These are phyloP conservation scores for Calypte anna DNA, from an alignment of 2,113 vertebrate species.

Conservation along the genomic window DNA sequence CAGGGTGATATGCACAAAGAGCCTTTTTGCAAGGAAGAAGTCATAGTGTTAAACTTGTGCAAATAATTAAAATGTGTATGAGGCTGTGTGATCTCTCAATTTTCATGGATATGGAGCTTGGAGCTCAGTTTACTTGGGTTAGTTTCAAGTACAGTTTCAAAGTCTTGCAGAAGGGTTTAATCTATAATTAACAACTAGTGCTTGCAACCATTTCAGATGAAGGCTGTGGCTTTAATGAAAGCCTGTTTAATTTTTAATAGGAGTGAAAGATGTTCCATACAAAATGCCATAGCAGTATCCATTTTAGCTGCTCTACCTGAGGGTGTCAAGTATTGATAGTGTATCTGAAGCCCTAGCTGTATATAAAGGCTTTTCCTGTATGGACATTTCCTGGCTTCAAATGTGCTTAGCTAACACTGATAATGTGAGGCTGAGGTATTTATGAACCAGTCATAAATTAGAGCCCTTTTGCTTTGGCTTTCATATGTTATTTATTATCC, in stretches of 20 bases:
- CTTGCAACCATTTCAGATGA: background rate
- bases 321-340: background rate
- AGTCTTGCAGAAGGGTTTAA: background rate
- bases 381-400: background rate
- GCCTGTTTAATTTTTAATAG: background rate
- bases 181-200: slow-evolving; percentile 39
- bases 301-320: background rate
- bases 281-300: background rate
- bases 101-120: background rate
- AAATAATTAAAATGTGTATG: background rate
- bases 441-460: background rate
- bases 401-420: background rate
- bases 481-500: background rate
- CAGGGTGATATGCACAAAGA: background rate
- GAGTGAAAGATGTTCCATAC: background rate
- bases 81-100: background rate
- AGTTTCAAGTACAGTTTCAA: background rate
- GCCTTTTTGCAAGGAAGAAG: background rate
- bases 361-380: background rate
- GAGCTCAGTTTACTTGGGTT: background rate
- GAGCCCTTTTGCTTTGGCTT: background rate
- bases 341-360: background rate
- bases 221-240: background rate
- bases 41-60: background rate
- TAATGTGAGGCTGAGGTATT: background rate